Percentiles rank a stretch among this genome's conserved stretches.
Evolutionary conservation across 1,140 invertebrate genomes (phyloP).

Genomic region (Trichoplusia ni): DNA sequence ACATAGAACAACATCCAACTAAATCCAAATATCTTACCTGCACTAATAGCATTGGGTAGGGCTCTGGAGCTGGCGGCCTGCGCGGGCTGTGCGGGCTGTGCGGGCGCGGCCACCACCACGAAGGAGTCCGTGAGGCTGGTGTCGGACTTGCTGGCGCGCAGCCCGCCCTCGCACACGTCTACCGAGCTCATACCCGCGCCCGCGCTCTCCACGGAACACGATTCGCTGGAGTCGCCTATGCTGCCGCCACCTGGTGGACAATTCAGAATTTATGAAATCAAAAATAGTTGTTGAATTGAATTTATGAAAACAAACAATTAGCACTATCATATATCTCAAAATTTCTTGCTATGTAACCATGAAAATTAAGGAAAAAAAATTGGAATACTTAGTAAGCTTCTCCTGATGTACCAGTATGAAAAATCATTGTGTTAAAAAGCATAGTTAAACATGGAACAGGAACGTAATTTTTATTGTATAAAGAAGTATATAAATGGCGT

Average conservation of each 20-base stretch:
- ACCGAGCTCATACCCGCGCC: conserved; percentile 37
- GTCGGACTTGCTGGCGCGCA: conserved; percentile 93
- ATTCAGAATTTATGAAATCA: too few relatives aligned
- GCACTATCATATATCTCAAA: too few relatives aligned
- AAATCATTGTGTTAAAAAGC: too few relatives aligned
- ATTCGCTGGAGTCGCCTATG: conserved; percentile 75
- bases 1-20: not conserved
- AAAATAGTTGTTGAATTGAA: too few relatives aligned
- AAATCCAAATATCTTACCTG: not conserved
- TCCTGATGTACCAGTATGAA: too few relatives aligned
- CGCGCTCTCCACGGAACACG: conserved; percentile 51
- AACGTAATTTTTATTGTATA: too few relatives aligned
- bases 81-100: conserved; percentile 45
- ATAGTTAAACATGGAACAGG: too few relatives aligned
- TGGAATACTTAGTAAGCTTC: too few relatives aligned
- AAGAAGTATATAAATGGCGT: too few relatives aligned
- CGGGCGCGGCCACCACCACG: conserved; percentile 88
- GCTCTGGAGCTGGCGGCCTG: not conserved
- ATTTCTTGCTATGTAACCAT: too few relatives aligned
- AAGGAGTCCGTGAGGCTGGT: conserved; percentile 95
- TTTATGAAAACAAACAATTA: too few relatives aligned
- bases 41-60: not conserved
- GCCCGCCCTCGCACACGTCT: conserved; percentile 62
- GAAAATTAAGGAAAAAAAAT: too few relatives aligned
- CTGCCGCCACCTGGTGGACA: conserved; percentile 79